A percentile compares a stretch with the other conserved stretches of the same genome.
Conservation (phyloP, 1,140 invertebrate genomes). For the Conus ventricosus region DNA sequence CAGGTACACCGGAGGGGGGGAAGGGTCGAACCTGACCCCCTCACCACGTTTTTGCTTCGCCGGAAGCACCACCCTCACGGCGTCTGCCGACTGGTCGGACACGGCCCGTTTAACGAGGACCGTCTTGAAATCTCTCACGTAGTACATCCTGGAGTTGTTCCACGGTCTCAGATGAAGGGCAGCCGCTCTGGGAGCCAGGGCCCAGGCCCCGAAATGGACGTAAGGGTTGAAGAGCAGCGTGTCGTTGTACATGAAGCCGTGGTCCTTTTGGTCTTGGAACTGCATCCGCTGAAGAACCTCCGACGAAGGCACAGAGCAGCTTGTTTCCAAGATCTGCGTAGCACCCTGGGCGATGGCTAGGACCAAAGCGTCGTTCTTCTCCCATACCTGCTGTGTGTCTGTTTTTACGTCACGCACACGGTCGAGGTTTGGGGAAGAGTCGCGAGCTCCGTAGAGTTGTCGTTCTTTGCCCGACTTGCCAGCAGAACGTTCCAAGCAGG, state of each 20-base stretch:
- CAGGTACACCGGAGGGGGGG: background rate
- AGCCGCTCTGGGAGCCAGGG: background rate
- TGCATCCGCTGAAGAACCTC: background rate
- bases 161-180: too few species aligned
- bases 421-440: background rate
- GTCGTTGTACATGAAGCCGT: conserved; percentile 18
- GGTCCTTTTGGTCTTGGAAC: background rate
- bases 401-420: background rate
- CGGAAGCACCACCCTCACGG: background rate
- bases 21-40: conserved; percentile 6
- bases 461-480: background rate
- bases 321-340: background rate
- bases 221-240: conserved; percentile 22
- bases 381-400: background rate
- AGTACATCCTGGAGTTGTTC: background rate
- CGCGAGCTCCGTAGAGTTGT: background rate
- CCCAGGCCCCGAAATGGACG: conserved; percentile 18
- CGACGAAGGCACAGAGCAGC: background rate
- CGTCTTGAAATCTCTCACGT: background rate
- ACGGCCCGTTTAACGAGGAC: background rate
- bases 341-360: background rate
- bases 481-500: background rate
- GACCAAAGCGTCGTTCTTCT: background rate
- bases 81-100: background rate
- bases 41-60: too few species aligned